phyloP scores from a whole-genome alignment of 2,888 invertebrate genomes.

The Leucoma salicis region DNA sequence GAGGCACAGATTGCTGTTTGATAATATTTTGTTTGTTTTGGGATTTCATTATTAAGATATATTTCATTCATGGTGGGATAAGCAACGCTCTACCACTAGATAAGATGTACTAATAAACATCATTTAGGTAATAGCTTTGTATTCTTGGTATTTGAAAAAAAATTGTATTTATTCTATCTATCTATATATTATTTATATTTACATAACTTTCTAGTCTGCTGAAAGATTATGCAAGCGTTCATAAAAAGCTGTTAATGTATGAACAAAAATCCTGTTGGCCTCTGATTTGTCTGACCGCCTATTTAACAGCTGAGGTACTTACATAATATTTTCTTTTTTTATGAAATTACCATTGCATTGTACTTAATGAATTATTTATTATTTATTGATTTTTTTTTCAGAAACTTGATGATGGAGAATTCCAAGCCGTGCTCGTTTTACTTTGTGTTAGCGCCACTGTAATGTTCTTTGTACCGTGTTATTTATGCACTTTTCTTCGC shows the following conservation, averaged over 20 bases:
- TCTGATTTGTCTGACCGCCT: conserved; percentile 53
- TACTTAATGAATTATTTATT: no score
- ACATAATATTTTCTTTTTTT: not conserved
- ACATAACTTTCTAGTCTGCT: conserved; percentile 47
- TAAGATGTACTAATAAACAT: no score
- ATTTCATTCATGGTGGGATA: no score
- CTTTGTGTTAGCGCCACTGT: conserved; percentile 6
- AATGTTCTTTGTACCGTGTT: conserved; percentile 22
- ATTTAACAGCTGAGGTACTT: conserved; percentile 35
- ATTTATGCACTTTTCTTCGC: conserved; percentile 20
- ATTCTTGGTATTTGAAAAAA: no score
- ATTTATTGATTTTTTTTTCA: conserved; percentile 16
- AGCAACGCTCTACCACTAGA: no score
- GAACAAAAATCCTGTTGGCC: conserved; percentile 50
- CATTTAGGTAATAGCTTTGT: no score
- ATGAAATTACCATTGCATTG: no score
- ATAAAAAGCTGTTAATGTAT: conserved; percentile 54
- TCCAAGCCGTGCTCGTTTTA: conserved; percentile 18
- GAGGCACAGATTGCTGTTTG: no score
- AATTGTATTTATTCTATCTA: no score
- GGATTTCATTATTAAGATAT: no score
- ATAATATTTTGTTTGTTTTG: no score
- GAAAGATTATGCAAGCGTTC: conserved; percentile 46
- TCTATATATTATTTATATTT: no score
- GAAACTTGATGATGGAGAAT: conserved; percentile 24